These are phyloP conservation scores for Pocillopora verrucosa DNA, from an alignment of 64 coral and sea anemone genomes.

Conservation along the genomic window DNA sequence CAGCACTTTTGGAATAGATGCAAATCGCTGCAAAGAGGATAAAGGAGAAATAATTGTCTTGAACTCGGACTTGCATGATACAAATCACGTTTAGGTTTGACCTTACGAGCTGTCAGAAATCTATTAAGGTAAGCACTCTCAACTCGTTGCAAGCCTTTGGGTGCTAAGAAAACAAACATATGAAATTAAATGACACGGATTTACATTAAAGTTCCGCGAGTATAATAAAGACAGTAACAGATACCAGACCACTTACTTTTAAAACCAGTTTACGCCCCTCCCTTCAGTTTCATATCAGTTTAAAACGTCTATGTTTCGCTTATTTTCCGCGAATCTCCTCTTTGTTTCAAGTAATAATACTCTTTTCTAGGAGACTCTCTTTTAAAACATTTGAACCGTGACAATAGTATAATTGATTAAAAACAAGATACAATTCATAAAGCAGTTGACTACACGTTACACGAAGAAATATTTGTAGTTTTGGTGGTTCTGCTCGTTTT, in stretches of 20 bases:
- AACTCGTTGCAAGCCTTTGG: not conserved
- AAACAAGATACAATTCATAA: too few relatives aligned
- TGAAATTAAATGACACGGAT: not conserved
- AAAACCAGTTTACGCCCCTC: not conserved
- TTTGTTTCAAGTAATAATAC: too few relatives aligned
- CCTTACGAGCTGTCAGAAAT: too few relatives aligned
- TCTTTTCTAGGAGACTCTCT: too few relatives aligned
- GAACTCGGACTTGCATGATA: not conserved
- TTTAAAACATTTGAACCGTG: too few relatives aligned
- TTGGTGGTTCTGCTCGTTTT: not conserved
- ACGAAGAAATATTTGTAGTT: not conserved
- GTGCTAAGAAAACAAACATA: not conserved
- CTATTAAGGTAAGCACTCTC: too few relatives aligned
- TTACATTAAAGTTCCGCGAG: not conserved
- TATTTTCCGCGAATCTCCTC: too few relatives aligned
- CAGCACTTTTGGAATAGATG: conserved; percentile 29
- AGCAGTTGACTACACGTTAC: too few relatives aligned
- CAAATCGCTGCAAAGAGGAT: conserved; percentile 4
- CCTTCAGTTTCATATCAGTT: too few relatives aligned
- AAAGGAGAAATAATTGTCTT: not conserved
- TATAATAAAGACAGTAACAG: not conserved
- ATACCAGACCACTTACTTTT: not conserved
- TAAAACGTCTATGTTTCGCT: too few relatives aligned
- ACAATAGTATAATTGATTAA: too few relatives aligned
- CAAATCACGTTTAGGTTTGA: too few relatives aligned